Base-by-base conservation (phyloP, 1,140 invertebrate species). In the Achatina immaculata region DNA sequence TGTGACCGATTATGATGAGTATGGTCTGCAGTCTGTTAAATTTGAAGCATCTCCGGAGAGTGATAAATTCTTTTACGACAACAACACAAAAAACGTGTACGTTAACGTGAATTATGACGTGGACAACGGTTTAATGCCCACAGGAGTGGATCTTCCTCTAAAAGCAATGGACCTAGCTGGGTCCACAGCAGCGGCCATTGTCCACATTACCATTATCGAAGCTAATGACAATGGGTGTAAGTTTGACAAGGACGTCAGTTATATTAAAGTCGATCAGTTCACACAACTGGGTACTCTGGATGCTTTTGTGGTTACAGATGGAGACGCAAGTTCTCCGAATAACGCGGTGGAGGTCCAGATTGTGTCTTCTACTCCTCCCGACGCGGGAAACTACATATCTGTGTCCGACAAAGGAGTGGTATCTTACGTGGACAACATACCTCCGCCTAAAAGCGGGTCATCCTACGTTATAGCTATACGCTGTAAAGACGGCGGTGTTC, bases 401-500 rank as follows among this genome's bases (percentile, higher is more conserved):
- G 71, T 73, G 9, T 34, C 28, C 31, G 24, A 34, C 38, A 48
- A 4, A 28, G 71, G 71, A 11, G 43, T 28, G 42, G 40, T 73
- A 1, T 51, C 19, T 31, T 73, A 73, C 28, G 48, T 34, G n/a
- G 74, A 34, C 34, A 68, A 55, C 21, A 83, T 78, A 28, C 78
- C 78, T 16, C 38, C 76, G 28, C 19, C 68, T 0, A 73, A 80
- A 0, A 58, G 71, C 31, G 82, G 82, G 28, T 78, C 74, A 45
- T 77, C 73, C 0, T 80, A 65, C 68, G 65, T 55, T 24, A 34
- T 78, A 28, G 43, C 71, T n/a, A 75, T 83, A 7, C 28, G 71
- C n/a, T 80, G 78, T 58, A 74, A 62, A 36, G 82, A 83, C 48
- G 43, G 69, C 0, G 82, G 82, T 0, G 36, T 28, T 21, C 82